Evolutionary conservation across 2,797 vertebrate genomes (phyloP).

Genomic region (Xerus rutilus): DNA sequence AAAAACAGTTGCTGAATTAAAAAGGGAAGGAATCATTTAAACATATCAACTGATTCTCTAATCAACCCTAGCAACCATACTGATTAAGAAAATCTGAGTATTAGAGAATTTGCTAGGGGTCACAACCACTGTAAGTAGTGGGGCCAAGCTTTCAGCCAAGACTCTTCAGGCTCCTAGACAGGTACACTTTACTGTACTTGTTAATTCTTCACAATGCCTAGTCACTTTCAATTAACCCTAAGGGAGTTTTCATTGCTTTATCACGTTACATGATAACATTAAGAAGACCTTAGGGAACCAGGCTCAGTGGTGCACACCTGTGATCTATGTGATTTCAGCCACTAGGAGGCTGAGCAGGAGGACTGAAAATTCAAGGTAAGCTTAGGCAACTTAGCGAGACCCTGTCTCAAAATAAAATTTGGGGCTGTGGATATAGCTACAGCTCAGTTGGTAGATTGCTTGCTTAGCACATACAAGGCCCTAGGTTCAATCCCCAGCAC

Average conservation of each 20-base stretch:
- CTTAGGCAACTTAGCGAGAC: too few species aligned
- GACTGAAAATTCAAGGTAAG: too few species aligned
- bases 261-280: background rate
- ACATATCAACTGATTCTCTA: background rate
- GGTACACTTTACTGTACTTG: background rate
- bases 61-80: conserved; percentile 24
- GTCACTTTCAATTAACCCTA: background rate
- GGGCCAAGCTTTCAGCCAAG: conserved; percentile 8
- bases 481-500: too few species aligned
- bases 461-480: too few species aligned
- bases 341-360: too few species aligned
- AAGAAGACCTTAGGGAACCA: background rate
- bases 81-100: conserved; percentile 8
- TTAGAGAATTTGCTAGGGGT: conserved; percentile 39
- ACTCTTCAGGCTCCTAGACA: background rate
- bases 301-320: too few species aligned
- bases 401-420: too few species aligned
- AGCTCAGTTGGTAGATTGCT: too few species aligned
- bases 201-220: background rate
- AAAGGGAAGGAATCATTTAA: background rate
- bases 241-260: background rate
- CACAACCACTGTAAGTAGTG: background rate
- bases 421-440: too few species aligned
- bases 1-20: conserved; percentile 1
- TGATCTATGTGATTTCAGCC: too few species aligned